A percentile compares a stretch with the other conserved stretches of the same genome.
These are phyloP conservation scores for Cremastinae sp. DNA, from an alignment of 2,888 invertebrate species.

Conservation along the genomic window DNA sequence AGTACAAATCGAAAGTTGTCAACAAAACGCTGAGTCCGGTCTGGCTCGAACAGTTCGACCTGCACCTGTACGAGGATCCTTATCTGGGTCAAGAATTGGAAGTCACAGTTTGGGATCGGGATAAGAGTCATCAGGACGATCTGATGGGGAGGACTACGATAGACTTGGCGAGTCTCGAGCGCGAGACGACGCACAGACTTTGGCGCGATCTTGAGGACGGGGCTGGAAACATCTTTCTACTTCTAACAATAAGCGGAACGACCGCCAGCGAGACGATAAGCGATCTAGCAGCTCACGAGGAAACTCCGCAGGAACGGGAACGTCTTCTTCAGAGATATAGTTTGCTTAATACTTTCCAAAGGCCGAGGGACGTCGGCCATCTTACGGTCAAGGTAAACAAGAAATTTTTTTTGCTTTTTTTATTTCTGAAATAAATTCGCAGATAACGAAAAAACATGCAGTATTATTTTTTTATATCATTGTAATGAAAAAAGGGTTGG, in stretches of 20 bases:
- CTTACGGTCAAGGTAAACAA: conserved; percentile 93
- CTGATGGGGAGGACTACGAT: conserved; percentile 92
- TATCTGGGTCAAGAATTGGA: conserved; percentile 92
- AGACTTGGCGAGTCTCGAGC: conserved; percentile 90
- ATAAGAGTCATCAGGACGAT: conserved; percentile 91
- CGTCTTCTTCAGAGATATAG: conserved; percentile 73
- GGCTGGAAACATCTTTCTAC: conserved; percentile 90
- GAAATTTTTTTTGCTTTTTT: background rate
- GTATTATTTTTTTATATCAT: too few species aligned
- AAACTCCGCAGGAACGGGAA: conserved; percentile 87
- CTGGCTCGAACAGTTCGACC: conserved; percentile 98
- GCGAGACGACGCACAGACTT: conserved; percentile 94
- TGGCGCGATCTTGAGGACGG: conserved; percentile 95
- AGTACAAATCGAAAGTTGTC: conserved; percentile 96
- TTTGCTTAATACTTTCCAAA: conserved; percentile 83
- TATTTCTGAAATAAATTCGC: background rate
- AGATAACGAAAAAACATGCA: background rate
- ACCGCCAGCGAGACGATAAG: conserved; percentile 96
- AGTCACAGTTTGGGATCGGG: conserved; percentile 95
- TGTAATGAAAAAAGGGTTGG: too few species aligned
- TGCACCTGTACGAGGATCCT: conserved; percentile 95
- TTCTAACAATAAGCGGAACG: conserved; percentile 97
- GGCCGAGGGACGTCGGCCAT: conserved; percentile 94
- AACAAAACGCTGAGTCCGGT: conserved; percentile 92
- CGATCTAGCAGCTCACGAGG: conserved; percentile 92